A percentile compares a stretch with the other conserved stretches of the same genome.
These are phyloP conservation scores for Gadopsis marmoratus DNA, from an alignment of 2,797 vertebrate genomes.

Conservation along the genomic window DNA sequence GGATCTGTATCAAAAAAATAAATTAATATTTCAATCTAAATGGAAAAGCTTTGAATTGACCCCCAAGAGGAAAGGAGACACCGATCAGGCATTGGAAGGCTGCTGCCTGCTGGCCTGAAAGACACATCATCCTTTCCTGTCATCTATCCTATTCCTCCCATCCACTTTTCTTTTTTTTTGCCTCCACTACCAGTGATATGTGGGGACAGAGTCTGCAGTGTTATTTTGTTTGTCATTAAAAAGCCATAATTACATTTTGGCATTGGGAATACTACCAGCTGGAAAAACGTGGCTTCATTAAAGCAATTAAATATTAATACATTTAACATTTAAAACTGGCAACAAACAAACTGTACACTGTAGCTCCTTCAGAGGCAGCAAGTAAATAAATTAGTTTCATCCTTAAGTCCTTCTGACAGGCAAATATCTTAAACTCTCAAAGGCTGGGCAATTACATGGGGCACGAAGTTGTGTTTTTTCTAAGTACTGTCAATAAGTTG, in stretches of 20 bases:
- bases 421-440: not conserved
- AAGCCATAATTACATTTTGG: not conserved
- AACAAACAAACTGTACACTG: not conserved
- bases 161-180: not conserved
- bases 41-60: constrained; percentile 46
- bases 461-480: not conserved
- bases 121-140: constrained; percentile 12
- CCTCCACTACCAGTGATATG: not conserved
- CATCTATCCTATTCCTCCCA: constrained; percentile 24
- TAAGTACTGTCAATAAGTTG: not conserved
- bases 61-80: constrained; percentile 33
- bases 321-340: constrained; percentile 1
- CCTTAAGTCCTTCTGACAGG: not conserved
- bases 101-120: constrained; percentile 39
- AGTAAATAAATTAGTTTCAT: not conserved
- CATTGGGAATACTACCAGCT: constrained; percentile 1
- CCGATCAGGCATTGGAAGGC: constrained; percentile 44
- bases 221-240: not conserved
- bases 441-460: not conserved
- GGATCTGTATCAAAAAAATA: constrained; percentile 19
- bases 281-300: constrained; percentile 19
- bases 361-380: not conserved
- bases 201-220: not conserved
- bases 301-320: constrained; percentile 16
- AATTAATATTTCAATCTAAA: constrained; percentile 1